Percentiles rank a stretch among this genome's conserved stretches.
Evolutionary conservation across 2,113 vertebrate species (phyloP).

Genomic region (zebrafish (Danio rerio)): GRCz12tu NC_133195.1:33329501-33330000

Average conservation of each 20-base stretch:
- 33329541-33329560: not conserved
- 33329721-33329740: too few relatives aligned
- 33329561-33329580: conserved; percentile 25
- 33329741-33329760: conserved; percentile 37
- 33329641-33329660: not conserved
- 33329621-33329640: not conserved
- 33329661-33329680: not conserved
- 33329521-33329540: not conserved
- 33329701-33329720: not conserved
- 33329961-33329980: too few relatives aligned
- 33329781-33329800: too few relatives aligned
- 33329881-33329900: too few relatives aligned
- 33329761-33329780: not conserved
- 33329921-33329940: too few relatives aligned
- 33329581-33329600: not conserved
- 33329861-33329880: too few relatives aligned
- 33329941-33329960: too few relatives aligned
- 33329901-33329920: too few relatives aligned
- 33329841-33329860: too few relatives aligned
- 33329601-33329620: not conserved
- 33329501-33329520: conserved; percentile 84
- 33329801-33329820: too few relatives aligned
- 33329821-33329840: too few relatives aligned
- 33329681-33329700: not conserved
- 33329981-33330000: too few relatives aligned